Conservation (phyloP, 1,140 invertebrate species). For the Tetramorium parvispinum region DNA sequence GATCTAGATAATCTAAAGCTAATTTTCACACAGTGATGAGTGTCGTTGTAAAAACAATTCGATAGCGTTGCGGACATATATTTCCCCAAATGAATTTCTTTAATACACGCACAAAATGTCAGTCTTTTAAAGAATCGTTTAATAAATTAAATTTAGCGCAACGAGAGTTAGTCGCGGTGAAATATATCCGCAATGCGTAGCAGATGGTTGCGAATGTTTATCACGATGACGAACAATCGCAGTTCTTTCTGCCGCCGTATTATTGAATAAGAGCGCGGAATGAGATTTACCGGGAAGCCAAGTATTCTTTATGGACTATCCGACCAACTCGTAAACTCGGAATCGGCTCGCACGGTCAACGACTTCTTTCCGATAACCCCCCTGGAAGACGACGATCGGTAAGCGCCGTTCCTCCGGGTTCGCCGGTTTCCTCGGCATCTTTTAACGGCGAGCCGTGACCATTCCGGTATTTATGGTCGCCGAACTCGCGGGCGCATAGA, state of each 20-base stretch:
- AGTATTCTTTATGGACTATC: conserved; percentile 69
- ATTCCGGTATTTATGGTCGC: conserved; percentile 73
- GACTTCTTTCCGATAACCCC: conserved; percentile 53
- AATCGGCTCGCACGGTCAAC: conserved; percentile 42
- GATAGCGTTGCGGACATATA: neutral
- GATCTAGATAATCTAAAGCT: neutral
- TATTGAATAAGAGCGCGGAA: conserved; percentile 71
- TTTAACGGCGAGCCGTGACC: conserved; percentile 48
- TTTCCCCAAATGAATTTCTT: neutral
- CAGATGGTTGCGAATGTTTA: conserved; percentile 62
- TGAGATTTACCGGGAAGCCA: conserved; percentile 66
- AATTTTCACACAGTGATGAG: neutral
- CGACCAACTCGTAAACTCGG: conserved; percentile 66
- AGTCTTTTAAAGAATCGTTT: neutral
- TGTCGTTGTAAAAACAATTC: neutral
- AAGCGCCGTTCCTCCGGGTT: neutral
- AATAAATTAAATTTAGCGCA: conserved; percentile 48
- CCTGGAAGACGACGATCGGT: conserved; percentile 28
- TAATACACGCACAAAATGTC: neutral
- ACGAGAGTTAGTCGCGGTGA: conserved; percentile 1
- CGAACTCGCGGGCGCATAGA: conserved; percentile 62
- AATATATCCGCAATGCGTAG: conserved; percentile 24
- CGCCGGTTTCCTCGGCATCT: conserved; percentile 24
- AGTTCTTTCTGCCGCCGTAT: conserved; percentile 51
- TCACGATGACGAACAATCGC: conserved; percentile 62